Conservation (phyloP, 2,797 vertebrate genomes). For the Takifugu rubripes region DNA sequence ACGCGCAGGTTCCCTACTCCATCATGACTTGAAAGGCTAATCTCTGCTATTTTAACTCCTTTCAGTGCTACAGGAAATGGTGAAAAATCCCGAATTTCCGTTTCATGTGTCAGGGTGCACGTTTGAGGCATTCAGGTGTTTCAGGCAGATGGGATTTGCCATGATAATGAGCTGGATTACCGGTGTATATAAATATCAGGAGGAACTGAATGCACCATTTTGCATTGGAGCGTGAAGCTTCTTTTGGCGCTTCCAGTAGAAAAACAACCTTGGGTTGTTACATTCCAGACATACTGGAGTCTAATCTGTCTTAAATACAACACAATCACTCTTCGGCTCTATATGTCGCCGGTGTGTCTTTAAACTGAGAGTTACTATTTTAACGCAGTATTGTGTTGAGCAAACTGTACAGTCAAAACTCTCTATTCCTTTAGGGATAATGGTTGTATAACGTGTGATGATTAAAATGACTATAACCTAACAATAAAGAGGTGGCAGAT, state of each 20-base stretch:
- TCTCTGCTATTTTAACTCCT: not conserved
- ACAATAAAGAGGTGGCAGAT: no score
- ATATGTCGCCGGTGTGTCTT: not conserved
- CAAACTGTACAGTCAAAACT: no score
- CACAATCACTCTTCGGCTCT: not conserved
- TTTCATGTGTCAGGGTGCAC: not conserved
- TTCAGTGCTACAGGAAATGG: constrained; percentile 4
- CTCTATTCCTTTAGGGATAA: no score
- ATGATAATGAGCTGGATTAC: constrained; percentile 8
- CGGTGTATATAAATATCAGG: not conserved
- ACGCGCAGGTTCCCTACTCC: constrained; percentile 10
- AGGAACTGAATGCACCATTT: not conserved
- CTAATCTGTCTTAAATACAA: constrained; percentile 20
- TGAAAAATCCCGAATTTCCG: constrained; percentile 20
- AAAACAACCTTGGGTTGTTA: constrained; percentile 28
- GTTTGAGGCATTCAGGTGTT: constrained; percentile 9
- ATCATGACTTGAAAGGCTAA: constrained; percentile 1
- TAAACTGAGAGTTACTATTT: no score
- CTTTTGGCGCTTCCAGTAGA: constrained; percentile 24
- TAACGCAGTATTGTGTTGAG: no score
- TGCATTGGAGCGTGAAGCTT: not conserved
- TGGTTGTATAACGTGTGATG: no score
- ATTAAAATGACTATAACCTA: no score
- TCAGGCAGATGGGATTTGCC: constrained; percentile 16
- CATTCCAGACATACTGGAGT: constrained; percentile 13